Evolutionary conservation across 1,140 invertebrate species (phyloP), one percentile per base, ranked within the genome.

Genomic region (Neodiprion fabricii): DNA sequence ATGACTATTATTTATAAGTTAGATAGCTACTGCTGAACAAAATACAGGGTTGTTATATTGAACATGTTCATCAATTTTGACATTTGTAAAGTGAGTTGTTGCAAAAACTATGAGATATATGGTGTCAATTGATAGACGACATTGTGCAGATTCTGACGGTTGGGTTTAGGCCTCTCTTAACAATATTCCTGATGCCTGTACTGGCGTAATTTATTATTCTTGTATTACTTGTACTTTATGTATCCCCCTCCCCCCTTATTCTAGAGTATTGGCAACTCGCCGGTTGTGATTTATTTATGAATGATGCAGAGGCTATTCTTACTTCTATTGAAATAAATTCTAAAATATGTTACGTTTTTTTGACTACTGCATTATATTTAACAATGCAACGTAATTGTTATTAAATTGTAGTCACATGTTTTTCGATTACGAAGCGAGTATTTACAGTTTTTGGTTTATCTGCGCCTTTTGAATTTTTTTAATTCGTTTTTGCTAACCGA

Each of bases 151-250:
- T 82, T 80, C 78, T 80, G 80, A 75, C 76, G 77, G 73, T 72
- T 71, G 76, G 67, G 73, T 66, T 21, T 72, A 73, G 65, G 67
- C 66, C 28, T 71, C 74, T 75, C 70, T 23, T 75, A 67, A 61
- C 78, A 75, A 81, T 82, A 79, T 82, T 82, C 79, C 80, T 82
- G 77, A 80, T 79, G 78, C 78, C 81, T 67, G 23, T 71, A 11
- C 14, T 69, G 78, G 81, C 76, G 74, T 83, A 83, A 82, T 83
- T 83, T 82, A 82, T 82, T 83, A 82, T 82, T 83, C 66, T 77
- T 77, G 79, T 74, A 82, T 80, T 81, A 79, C 77, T 78, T 76
- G 48, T 79, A 79, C 79, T 82, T 81, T 81, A 79, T 75, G 82
- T 82, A 79, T 74, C 81, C 81, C 21, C 21, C 21, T 74, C 81